phyloP scores from a whole-genome alignment of 2,797 vertebrate species.

The Xenops minutus region DNA sequence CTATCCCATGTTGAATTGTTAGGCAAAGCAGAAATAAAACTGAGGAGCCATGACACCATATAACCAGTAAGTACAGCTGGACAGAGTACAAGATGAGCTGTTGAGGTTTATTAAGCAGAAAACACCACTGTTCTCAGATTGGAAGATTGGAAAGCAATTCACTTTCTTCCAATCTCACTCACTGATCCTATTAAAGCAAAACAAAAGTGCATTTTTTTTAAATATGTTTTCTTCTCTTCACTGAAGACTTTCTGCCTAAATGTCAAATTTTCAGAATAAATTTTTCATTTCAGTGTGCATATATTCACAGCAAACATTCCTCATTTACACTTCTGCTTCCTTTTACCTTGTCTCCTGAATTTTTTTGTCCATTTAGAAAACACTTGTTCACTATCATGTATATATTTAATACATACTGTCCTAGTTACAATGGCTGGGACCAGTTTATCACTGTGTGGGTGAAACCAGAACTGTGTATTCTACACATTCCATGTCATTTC shows the following conservation, averaged over 20 bases:
- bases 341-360: not conserved
- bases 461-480: too few relatives aligned
- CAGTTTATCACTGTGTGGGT: too few relatives aligned
- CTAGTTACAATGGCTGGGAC: too few relatives aligned
- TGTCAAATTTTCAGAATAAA: not conserved
- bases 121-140: not conserved
- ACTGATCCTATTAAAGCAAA: not conserved
- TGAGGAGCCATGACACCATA: not conserved
- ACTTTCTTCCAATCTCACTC: not conserved
- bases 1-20: not conserved
- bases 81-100: not conserved
- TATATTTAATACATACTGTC: not conserved
- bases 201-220: not conserved
- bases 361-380: not conserved
- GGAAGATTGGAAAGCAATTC: not conserved
- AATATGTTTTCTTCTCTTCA: not conserved
- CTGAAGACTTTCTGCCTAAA: not conserved
- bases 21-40: not conserved
- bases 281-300: not conserved
- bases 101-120: not conserved
- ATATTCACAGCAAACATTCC: not conserved
- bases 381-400: not conserved
- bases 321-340: not conserved
- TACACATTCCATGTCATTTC: too few relatives aligned
- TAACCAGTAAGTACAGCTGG: rapidly evolving